Evolutionary conservation across 2,797 vertebrate species (phyloP), one percentile per base, ranked within the genome.

Genomic region (Lemur catta): DNA sequence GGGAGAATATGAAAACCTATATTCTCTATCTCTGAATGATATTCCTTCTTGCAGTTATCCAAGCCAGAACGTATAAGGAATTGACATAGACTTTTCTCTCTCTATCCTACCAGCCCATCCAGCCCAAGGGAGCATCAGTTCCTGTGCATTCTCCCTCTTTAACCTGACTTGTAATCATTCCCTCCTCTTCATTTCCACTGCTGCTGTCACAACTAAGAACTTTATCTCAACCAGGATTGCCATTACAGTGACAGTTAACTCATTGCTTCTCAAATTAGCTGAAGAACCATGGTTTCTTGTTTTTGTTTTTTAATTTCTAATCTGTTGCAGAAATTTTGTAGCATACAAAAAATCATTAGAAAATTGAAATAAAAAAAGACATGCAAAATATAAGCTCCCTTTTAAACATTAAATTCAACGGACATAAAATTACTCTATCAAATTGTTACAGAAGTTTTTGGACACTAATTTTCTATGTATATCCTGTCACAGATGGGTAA

Each of bases 341-440:
- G 35, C 57, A 71, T 76, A 52, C 85, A 38, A 95, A 90, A 59
- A 72, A 67, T 84, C 65, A 69, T 71, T 95, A 75, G 22, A 92
- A 76, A 97, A 96, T 24, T 48, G 33, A 92, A 72, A 82, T 86
- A 48, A 55, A 93, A 93, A 89, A 85, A 72, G 17, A 81, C 10
- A 59, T 94, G 11, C 33, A 93, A 82, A 95, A 74, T 61, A 33
- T 72, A 84, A 78, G 22, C 24, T 69, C 55, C 0, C 11, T 90
- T 92, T 90, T 76, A 71, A 22, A 72, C 30, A 57, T 24, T 88
- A 41, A 96, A 55, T 90, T 93, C 26, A 17, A 38, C 35, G 93
- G 50, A 55, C 43, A 22, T 69, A 57, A 82, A 78, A 82, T 75
- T 80, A 65, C 48, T 74, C 22, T 84, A 30, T 75, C 59, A 89